A percentile compares a stretch with the other conserved stretches of the same genome.
phyloP scores from a whole-genome alignment of 1,140 invertebrate species.

The Drosophila pandora region DNA sequence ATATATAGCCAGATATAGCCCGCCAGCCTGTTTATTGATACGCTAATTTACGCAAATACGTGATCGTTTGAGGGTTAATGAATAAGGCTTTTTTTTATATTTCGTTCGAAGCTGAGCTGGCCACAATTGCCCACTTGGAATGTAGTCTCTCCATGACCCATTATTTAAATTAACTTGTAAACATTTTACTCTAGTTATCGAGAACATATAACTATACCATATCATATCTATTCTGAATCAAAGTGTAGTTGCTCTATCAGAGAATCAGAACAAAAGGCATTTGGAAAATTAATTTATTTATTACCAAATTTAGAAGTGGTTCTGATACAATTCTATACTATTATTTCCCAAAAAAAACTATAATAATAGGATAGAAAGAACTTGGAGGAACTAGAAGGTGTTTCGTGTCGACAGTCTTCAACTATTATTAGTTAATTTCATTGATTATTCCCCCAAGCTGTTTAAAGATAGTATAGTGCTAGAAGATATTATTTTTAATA shows the following conservation, averaged over 20 bases:
- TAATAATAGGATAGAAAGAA: neutral
- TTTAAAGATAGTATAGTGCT: slow-evolving; percentile 7
- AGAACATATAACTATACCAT: slow-evolving; percentile 11
- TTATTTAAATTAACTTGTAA: slow-evolving; percentile 70
- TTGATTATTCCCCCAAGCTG: slow-evolving; percentile 27
- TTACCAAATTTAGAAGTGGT: slow-evolving; percentile 1
- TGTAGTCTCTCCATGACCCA: slow-evolving; percentile 38
- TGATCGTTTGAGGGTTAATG: slow-evolving; percentile 40
- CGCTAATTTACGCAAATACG: slow-evolving; percentile 52
- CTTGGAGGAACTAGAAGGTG: slow-evolving; percentile 5
- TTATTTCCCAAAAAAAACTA: neutral
- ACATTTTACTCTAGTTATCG: slow-evolving; percentile 58
- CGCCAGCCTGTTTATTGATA: slow-evolving; percentile 36
- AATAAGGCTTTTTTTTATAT: slow-evolving; percentile 6
- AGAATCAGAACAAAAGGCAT: slow-evolving; percentile 38
- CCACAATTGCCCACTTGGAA: slow-evolving; percentile 13
- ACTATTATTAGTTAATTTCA: slow-evolving; percentile 27
- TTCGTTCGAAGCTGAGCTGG: slow-evolving; percentile 7
- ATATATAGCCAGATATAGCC: slow-evolving; percentile 20
- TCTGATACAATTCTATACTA: no score
- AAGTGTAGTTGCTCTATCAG: slow-evolving; percentile 19
- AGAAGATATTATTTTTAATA: slow-evolving; percentile 24
- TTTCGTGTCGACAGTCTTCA: slow-evolving; percentile 3
- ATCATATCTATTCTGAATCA: slow-evolving; percentile 29
- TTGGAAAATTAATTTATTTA: slow-evolving; percentile 57